Evolutionary conservation across 2,797 vertebrate genomes (phyloP).

Genomic region (Cyclopterus lumpus): DNA sequence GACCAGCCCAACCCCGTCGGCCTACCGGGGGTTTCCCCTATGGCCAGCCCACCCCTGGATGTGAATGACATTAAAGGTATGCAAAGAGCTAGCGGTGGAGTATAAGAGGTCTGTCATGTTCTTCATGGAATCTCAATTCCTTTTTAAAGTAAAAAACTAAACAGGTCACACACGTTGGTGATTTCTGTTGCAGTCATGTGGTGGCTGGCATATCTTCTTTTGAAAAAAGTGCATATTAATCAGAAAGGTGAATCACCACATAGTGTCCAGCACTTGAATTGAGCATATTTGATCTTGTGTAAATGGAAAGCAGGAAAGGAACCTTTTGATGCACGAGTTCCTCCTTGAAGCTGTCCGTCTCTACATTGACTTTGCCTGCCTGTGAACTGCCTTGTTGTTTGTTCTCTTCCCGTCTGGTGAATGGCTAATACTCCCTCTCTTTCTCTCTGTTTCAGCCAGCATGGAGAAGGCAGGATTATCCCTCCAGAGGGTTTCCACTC

Average conservation of each 20-base stretch:
- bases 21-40: no score
- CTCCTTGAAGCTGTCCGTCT: not conserved
- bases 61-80: no score
- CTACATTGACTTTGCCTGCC: slow-evolving; percentile 10
- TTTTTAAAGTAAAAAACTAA: slow-evolving; percentile 8
- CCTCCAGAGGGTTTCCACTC: slow-evolving; percentile 61
- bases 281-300: not conserved
- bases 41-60: no score
- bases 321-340: not conserved
- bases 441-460: slow-evolving; percentile 35
- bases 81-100: slow-evolving; percentile 15
- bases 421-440: slow-evolving; percentile 9
- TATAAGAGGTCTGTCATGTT: slow-evolving; percentile 30
- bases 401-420: slow-evolving; percentile 15
- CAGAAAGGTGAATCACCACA: not conserved
- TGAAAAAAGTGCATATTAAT: not conserved
- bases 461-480: slow-evolving; percentile 49
- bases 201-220: not conserved
- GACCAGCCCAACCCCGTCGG: no score
- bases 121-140: no score
- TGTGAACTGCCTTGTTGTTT: slow-evolving; percentile 18
- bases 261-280: not conserved
- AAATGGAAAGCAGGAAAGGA: not conserved
- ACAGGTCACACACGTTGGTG: no score
- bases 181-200: not conserved